Evolutionary conservation across 2,797 vertebrate species (phyloP).

Genomic region (Diceros bicornis): DNA sequence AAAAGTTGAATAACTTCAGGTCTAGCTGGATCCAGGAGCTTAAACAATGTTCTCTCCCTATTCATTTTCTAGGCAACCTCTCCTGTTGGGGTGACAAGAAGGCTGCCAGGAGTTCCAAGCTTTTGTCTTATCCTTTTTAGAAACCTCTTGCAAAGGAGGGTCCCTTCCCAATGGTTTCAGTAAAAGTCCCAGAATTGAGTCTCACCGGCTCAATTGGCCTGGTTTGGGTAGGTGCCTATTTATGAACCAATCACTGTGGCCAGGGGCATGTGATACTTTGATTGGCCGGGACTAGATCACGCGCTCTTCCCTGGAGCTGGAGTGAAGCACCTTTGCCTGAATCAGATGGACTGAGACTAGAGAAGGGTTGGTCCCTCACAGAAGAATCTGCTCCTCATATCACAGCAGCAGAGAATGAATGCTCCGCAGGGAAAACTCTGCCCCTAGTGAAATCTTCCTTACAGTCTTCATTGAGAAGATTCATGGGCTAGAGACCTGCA

Average conservation of each 20-base stretch:
- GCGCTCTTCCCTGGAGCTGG: not conserved
- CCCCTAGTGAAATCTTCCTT: not conserved
- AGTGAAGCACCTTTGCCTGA: not conserved
- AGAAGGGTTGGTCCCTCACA: not conserved
- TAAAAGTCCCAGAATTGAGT: not conserved
- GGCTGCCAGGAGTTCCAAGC: not conserved
- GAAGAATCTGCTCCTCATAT: not conserved
- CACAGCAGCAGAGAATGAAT: not conserved
- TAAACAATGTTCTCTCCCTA: not conserved
- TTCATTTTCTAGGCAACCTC: not conserved
- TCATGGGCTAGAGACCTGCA: too few relatives aligned
- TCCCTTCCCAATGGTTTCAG: not conserved
- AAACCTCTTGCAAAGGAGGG: not conserved
- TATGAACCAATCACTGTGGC: not conserved
- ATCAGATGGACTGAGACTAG: not conserved
- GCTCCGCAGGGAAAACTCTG: not conserved
- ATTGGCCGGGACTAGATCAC: not conserved
- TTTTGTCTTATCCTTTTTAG: not conserved
- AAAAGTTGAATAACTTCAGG: not conserved
- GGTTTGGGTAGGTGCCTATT: not conserved
- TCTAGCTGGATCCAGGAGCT: conserved; percentile 27
- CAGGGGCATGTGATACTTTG: not conserved
- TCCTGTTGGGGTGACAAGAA: not conserved
- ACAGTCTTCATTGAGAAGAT: not conserved
- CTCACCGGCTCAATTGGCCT: not conserved